Evolutionary conservation across 2,797 vertebrate species (phyloP).

Genomic region (Carapus acus): DNA sequence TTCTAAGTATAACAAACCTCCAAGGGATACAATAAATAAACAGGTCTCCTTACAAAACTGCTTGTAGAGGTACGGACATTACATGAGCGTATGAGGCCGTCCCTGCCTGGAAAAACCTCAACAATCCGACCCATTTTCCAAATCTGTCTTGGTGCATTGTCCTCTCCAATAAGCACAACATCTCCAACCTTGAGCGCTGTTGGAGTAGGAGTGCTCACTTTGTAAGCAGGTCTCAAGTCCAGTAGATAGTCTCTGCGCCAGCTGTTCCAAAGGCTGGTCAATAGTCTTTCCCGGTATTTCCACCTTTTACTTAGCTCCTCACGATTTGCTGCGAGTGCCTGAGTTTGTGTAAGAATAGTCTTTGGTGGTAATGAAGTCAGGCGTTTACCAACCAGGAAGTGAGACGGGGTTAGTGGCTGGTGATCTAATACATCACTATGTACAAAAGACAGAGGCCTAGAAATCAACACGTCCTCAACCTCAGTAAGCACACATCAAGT

Average conservation of each 20-base stretch:
- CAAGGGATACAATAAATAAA: neutral
- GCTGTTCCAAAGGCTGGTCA: no score
- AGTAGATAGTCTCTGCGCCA: no score
- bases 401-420: slow-evolving; percentile 11
- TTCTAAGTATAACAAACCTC: no score
- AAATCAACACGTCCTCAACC: slow-evolving; percentile 24
- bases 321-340: no score
- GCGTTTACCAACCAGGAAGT: no score
- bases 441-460: slow-evolving; percentile 2
- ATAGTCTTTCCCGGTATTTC: no score
- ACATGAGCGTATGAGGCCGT: slow-evolving; percentile 19
- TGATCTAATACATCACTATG: slow-evolving; percentile 4
- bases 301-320: no score
- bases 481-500: slow-evolving; percentile 19
- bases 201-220: no score
- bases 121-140: slow-evolving; percentile 18
- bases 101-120: slow-evolving; percentile 24
- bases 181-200: no score
- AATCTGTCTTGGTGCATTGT: neutral
- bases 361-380: no score
- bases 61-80: slow-evolving; percentile 1
- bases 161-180: neutral
- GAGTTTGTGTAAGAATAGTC: no score
- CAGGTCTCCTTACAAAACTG: slow-evolving; percentile 2
- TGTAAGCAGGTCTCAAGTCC: no score